These are phyloP conservation scores for Xylota sylvarum DNA, from an alignment of 2,888 invertebrate species.

Conservation along the genomic window DNA sequence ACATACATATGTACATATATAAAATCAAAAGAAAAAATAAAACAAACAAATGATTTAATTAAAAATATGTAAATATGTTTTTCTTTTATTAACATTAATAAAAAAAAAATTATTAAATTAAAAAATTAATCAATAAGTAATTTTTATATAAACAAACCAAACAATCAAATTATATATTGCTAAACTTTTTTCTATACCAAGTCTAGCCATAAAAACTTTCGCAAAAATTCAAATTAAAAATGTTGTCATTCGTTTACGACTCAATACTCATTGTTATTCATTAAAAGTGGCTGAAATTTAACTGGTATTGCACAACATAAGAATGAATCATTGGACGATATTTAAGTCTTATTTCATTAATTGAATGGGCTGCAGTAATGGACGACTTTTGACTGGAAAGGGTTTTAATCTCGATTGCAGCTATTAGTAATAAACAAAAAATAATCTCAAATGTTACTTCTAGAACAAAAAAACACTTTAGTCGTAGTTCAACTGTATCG, in stretches of 20 bases:
- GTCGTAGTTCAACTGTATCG: too few species aligned
- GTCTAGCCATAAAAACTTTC: constrained; percentile 42
- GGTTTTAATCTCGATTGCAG: too few species aligned
- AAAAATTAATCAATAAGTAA: constrained; percentile 32
- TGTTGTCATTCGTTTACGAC: neutral
- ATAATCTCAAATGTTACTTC: too few species aligned
- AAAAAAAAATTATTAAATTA: constrained; percentile 49
- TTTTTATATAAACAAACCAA: constrained; percentile 63
- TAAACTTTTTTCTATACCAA: constrained; percentile 15
- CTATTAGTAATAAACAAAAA: too few species aligned
- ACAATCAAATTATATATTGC: constrained; percentile 41
- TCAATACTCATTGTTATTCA: neutral
- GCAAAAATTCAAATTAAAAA: neutral
- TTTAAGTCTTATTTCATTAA: too few species aligned
- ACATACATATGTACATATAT: too few species aligned
- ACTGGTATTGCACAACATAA: constrained; percentile 1
- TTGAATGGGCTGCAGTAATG: too few species aligned
- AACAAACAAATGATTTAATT: constrained; percentile 45
- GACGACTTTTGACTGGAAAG: too few species aligned
- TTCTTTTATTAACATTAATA: constrained; percentile 57
- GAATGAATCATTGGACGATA: neutral
- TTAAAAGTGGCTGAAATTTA: neutral
- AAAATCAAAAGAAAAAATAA: constrained; percentile 46
- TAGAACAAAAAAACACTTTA: too few species aligned
- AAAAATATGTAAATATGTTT: constrained; percentile 56